Percentiles rank a stretch among this genome's conserved stretches.
These are phyloP conservation scores for Microchrysa polita DNA, from an alignment of 2,888 invertebrate genomes.

Conservation along the genomic window DNA sequence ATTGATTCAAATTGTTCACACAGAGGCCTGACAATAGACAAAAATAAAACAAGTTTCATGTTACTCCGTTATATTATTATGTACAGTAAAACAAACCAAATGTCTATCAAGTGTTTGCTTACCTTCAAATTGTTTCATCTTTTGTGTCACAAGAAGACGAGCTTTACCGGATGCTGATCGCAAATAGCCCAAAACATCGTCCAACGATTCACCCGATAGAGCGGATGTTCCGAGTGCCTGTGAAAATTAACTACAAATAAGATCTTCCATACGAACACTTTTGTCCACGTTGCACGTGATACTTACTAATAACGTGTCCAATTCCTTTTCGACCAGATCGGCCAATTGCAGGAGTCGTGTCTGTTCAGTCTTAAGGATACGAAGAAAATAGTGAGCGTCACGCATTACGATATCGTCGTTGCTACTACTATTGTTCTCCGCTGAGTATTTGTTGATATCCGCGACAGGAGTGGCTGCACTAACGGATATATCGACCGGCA, in stretches of 20 bases:
- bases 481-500: neutral
- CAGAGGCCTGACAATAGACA: slow-evolving; percentile 67
- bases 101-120: slow-evolving; percentile 26
- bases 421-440: slow-evolving; percentile 1
- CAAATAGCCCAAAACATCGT: slow-evolving; percentile 84
- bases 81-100: slow-evolving; percentile 18
- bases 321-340: slow-evolving; percentile 74
- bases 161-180: slow-evolving; percentile 93
- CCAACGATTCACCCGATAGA: slow-evolving; percentile 70
- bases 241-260: slow-evolving; percentile 9
- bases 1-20: slow-evolving; percentile 73
- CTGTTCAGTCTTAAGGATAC: slow-evolving; percentile 78
- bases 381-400: slow-evolving; percentile 82
- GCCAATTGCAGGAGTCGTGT: slow-evolving; percentile 74
- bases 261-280: slow-evolving; percentile 14
- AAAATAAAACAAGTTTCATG: neutral
- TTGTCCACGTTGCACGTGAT: neutral
- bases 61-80: slow-evolving; percentile 36
- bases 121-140: slow-evolving; percentile 96
- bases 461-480: neutral
- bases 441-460: slow-evolving; percentile 22
- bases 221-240: slow-evolving; percentile 2
- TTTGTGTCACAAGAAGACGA: slow-evolving; percentile 86
- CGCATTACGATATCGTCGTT: neutral
- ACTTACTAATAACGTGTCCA: slow-evolving; percentile 68